Percentiles rank a stretch among this genome's conserved stretches.
These are phyloP conservation scores for Lordiphosa collinella DNA, from an alignment of 1,140 invertebrate species.

Conservation along the genomic window DNA sequence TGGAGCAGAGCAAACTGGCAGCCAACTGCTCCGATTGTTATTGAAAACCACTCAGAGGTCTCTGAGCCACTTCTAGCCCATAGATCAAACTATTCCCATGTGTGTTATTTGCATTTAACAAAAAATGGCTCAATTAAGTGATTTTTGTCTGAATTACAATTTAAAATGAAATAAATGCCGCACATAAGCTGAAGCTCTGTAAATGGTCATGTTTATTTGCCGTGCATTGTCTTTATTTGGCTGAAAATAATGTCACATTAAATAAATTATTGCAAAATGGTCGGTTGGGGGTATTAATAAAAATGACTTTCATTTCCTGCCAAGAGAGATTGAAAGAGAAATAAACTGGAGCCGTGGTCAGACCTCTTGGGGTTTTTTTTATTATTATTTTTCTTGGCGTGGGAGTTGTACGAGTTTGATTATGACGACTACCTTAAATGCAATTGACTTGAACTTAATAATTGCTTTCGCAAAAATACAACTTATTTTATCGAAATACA, in stretches of 20 bases:
- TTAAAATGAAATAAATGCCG: slow-evolving; percentile 5
- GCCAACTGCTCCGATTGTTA: slow-evolving; percentile 47
- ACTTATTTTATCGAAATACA: no score
- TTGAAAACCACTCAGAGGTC: slow-evolving; percentile 11
- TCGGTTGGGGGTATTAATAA: slow-evolving; percentile 14
- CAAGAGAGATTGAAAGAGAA: slow-evolving; percentile 19
- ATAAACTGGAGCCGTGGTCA: slow-evolving; percentile 8
- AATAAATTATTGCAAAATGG: slow-evolving; percentile 64
- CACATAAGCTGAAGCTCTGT: slow-evolving; percentile 41
- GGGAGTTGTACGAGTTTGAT: slow-evolving; percentile 36
- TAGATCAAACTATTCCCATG: background rate
- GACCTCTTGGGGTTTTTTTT: background rate
- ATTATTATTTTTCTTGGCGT: slow-evolving; percentile 15
- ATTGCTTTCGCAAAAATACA: no score
- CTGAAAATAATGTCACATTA: slow-evolving; percentile 61
- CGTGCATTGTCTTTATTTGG: slow-evolving; percentile 68
- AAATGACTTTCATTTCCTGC: slow-evolving; percentile 69
- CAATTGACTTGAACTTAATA: no score
- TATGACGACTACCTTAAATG: no score
- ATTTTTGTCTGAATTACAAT: background rate
- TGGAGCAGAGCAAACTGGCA: slow-evolving; percentile 24
- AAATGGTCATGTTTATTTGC: slow-evolving; percentile 61
- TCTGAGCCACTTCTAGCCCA: no score
- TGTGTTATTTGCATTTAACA: background rate
- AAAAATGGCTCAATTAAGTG: slow-evolving; percentile 7